Evolutionary conservation across 2,888 invertebrate species (phyloP).

Genomic region (Chrysotoxum bicinctum): DNA sequence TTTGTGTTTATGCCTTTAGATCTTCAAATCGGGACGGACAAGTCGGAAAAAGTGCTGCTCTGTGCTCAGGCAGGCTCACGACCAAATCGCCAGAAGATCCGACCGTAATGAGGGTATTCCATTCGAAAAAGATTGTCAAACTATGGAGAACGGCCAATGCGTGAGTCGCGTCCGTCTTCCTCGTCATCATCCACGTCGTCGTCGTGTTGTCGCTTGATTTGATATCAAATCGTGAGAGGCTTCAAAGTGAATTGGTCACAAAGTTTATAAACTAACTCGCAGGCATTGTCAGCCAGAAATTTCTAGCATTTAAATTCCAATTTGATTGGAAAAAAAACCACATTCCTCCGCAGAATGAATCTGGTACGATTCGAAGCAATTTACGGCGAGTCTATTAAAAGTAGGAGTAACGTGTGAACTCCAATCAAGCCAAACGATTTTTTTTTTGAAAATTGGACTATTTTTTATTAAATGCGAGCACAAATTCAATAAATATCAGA

Average conservation of each 20-base stretch:
- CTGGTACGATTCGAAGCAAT: background rate
- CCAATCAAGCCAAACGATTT: constrained; percentile 2
- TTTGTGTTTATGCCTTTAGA: constrained; percentile 67
- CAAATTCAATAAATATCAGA: background rate
- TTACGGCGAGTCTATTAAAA: background rate
- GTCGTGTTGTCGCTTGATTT: background rate
- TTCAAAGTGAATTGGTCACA: constrained; percentile 41
- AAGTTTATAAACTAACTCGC: constrained; percentile 44
- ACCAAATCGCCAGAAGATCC: constrained; percentile 20
- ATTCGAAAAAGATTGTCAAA: constrained; percentile 24
- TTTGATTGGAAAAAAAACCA: constrained; percentile 40
- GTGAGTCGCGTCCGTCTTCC: background rate
- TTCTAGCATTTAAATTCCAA: constrained; percentile 48
- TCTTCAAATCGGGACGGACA: constrained; percentile 59
- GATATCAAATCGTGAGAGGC: constrained; percentile 62
- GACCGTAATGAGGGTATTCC: constrained; percentile 60
- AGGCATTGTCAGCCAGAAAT: constrained; percentile 41
- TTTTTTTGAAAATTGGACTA: background rate
- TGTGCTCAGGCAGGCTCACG: constrained; percentile 21
- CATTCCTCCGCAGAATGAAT: constrained; percentile 7
- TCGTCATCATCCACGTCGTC: background rate
- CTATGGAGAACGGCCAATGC: background rate
- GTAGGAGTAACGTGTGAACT: constrained; percentile 22
- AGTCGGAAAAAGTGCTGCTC: constrained; percentile 59
- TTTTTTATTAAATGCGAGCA: background rate